phyloP scores from a whole-genome alignment of 2,113 vertebrate genomes.

The Oryzias curvinotus region DNA sequence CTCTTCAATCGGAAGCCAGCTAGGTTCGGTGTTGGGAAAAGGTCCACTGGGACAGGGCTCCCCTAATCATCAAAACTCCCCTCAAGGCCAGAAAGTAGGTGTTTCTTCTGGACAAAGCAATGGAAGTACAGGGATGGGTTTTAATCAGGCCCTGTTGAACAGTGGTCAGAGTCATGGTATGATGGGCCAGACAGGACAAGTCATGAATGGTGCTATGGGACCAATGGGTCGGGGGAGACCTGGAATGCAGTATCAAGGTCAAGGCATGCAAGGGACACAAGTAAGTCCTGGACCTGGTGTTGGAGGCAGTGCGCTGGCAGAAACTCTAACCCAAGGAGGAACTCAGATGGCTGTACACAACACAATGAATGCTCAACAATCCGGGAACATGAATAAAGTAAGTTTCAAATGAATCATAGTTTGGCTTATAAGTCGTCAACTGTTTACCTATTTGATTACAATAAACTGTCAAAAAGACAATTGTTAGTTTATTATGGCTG shows the following conservation, averaged over 20 bases:
- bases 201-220: slow-evolving; percentile 93
- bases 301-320: slow-evolving; percentile 87
- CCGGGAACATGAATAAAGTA: slow-evolving; percentile 93
- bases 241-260: slow-evolving; percentile 87
- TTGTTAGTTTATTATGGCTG: too few relatives aligned
- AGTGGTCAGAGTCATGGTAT: slow-evolving; percentile 88
- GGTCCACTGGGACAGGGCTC: slow-evolving; percentile 85
- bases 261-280: slow-evolving; percentile 86
- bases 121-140: slow-evolving; percentile 83
- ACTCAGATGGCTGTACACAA: slow-evolving; percentile 85
- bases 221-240: slow-evolving; percentile 86
- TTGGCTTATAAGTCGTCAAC: not conserved
- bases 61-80: slow-evolving; percentile 81
- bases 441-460: not conserved
- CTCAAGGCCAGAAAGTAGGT: slow-evolving; percentile 88
- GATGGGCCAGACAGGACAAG: slow-evolving; percentile 88
- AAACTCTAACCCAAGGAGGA: slow-evolving; percentile 90
- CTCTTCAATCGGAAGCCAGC: slow-evolving; percentile 80
- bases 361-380: slow-evolving; percentile 85
- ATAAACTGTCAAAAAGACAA: too few relatives aligned
- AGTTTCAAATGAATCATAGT: slow-evolving; percentile 42
- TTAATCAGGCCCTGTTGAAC: slow-evolving; percentile 90
- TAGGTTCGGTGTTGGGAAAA: slow-evolving; percentile 86
- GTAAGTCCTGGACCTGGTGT: slow-evolving; percentile 80
- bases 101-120: slow-evolving; percentile 81